Evolutionary conservation across 2,113 vertebrate genomes (phyloP).

Genomic region (Telmatochromis brichardi): DNA sequence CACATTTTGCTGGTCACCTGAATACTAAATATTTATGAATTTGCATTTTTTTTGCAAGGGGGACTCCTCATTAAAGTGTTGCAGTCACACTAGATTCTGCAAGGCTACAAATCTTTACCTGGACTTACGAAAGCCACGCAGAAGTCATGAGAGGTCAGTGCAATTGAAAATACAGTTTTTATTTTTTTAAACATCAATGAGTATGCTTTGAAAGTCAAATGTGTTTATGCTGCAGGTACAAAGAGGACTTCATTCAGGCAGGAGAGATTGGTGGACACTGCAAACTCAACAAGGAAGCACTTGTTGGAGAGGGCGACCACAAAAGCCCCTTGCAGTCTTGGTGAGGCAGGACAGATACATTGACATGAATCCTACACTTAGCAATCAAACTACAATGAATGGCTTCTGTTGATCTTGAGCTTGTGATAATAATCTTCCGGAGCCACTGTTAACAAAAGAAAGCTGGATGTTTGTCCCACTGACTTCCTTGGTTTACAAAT

Average conservation of each 20-base stretch:
- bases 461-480: background rate
- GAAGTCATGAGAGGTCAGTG: slow-evolving; percentile 86
- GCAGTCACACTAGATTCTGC: slow-evolving; percentile 84
- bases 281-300: slow-evolving; percentile 62
- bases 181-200: background rate
- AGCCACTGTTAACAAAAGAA: background rate
- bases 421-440: background rate
- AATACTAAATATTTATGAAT: background rate
- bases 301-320: slow-evolving; percentile 82
- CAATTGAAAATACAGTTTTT: background rate
- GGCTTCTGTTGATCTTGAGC: background rate
- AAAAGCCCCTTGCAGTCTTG: slow-evolving; percentile 97
- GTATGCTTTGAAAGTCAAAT: background rate
- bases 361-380: background rate
- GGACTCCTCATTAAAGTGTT: slow-evolving; percentile 85
- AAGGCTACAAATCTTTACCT: slow-evolving; percentile 86
- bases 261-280: slow-evolving; percentile 89
- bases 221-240: slow-evolving; percentile 65
- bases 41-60: slow-evolving; percentile 64
- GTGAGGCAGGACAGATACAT: slow-evolving; percentile 64
- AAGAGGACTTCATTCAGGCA: slow-evolving; percentile 85
- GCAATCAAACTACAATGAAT: background rate
- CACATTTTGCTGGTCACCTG: background rate
- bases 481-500: background rate
- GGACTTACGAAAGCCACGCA: slow-evolving; percentile 81